Evolutionary conservation across 1,140 invertebrate species (phyloP).

Genomic region (Heliothis virescens): DNA sequence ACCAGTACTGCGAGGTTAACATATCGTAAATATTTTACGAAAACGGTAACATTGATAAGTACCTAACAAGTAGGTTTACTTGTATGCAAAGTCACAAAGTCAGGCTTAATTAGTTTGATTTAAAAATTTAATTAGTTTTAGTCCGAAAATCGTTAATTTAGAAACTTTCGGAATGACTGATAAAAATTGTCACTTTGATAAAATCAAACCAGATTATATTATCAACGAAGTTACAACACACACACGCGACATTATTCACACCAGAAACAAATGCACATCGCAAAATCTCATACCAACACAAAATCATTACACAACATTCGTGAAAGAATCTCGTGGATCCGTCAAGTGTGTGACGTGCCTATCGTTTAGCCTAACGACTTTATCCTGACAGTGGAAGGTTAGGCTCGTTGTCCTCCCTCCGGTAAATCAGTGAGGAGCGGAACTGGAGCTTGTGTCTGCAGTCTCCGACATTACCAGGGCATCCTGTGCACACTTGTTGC

Average conservation of each 20-base stretch:
- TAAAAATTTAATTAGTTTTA: too few species aligned
- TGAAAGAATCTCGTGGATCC: constrained; percentile 16
- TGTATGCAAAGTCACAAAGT: too few species aligned
- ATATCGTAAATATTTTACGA: too few species aligned
- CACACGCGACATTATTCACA: too few species aligned
- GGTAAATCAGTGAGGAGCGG: constrained; percentile 43
- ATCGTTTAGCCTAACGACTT: constrained; percentile 35
- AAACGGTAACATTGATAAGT: neutral
- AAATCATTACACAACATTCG: neutral
- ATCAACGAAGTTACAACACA: too few species aligned
- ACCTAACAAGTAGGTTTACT: too few species aligned
- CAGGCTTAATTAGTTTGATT: too few species aligned
- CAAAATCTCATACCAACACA: neutral
- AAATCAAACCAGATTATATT: too few species aligned
- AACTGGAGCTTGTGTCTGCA: constrained; percentile 16
- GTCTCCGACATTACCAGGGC: neutral
- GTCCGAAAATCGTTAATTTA: too few species aligned
- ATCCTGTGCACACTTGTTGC: constrained; percentile 19
- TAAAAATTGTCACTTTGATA: neutral
- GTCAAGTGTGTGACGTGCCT: neutral
- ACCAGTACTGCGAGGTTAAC: neutral
- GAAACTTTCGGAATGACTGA: neutral
- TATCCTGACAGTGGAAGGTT: constrained; percentile 33
- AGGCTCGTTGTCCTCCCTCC: constrained; percentile 30
- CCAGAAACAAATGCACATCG: neutral